Base-by-base conservation (phyloP, 2,797 vertebrate genomes). In the Chrosomus eos region DNA sequence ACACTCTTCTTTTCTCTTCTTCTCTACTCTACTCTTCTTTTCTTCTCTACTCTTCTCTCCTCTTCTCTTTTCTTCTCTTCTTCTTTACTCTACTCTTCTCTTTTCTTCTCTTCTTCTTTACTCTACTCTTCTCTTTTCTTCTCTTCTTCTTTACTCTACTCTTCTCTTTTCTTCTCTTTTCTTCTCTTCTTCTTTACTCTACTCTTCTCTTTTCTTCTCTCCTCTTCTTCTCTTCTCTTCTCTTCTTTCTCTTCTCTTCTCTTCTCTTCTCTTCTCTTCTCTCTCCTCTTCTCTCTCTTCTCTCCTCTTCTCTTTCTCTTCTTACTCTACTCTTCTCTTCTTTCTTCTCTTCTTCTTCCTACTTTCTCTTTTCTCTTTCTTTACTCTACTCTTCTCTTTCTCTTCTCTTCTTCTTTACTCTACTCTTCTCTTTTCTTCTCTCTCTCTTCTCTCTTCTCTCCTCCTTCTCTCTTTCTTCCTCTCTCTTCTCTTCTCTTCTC, bases 251-350 rank as follows among this genome's bases (percentile, higher is more conserved):
- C 77, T 72, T 79, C 55, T 86, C 60, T 77, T 13, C 82, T 38
- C 79, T 31, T 55, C 67, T 62, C 82, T 86, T 62, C 68, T 82
- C 3, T 53, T 80, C 48, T 75, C 55, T 33, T 18, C 8, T 38
- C 21, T 51, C 8, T 28, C 11, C 90, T 90, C 85, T 74, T 74
- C 73, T 89, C 91, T 94, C 93, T 80, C 87, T 78, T 72, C 36
- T 78, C 70, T 73, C 71, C 83, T 51, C 77, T 72, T 79, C 55
- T 86, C 60, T 77, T 13, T n/a, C n/a, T n/a, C n/a, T n/a, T n/a
- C n/a, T n/a, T n/a, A n/a, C 82, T 38, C 79, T 31, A 51, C 67
- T 62, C 82, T 86, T 62, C 68, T 82, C 3, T 53, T 80, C 48
- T n/a, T n/a, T n/a, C n/a, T n/a, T n/a, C n/a, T n/a, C n/a, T n/a